Base-by-base conservation (phyloP, 2,797 vertebrate genomes). In the Hafferia zeledoni region DNA sequence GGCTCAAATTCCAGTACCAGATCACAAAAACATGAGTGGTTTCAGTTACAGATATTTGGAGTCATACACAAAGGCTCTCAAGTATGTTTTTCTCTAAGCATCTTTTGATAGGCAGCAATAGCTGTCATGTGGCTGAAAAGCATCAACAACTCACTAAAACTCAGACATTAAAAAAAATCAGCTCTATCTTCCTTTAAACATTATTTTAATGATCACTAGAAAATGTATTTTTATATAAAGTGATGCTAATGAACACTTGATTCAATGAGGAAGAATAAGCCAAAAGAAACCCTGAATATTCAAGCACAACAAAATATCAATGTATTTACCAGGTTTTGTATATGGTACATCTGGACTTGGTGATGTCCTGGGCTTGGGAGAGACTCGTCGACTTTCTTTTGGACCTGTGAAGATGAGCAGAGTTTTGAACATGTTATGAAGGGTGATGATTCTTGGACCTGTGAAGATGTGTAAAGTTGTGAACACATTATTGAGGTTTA, bases 241-340 rank as follows among this genome's bases (percentile, higher is more conserved):
- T 37, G 6, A 70, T 49, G 4, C 63, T 63, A 87, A 79, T 41
- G 24, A 64, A 49, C 13, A 39, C 4, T 63, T 68, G 17, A 31
- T 49, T 74, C 11, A 5, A 1, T 70, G 43, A 64, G 7, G 20
- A 83, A 76, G 52, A 30, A 53, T 37, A 81, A 50, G 23, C 14
- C 64, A 46, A 85, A 80, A 75, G 11, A 78, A 49, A 23, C 17
- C 4, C 13, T n/a, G 16, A 65, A 44, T 43, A 56, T 30, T 60
- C 22, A 41, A 91, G 31, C 10, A 90, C 13, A 89, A 17, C 16
- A 63, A 49, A 72, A 39, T 15, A 84, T 13, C 31, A 63, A 18
- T 20, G 5, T 72, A 50, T 79, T 93, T 97, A 97, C 91, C 93
- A 53, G 93, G 46, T 82, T 67, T 95, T 88, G 70, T 82, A 52